Evolutionary conservation across 2,113 vertebrate genomes (phyloP).

Genomic region (Tachuris rubrigastra): DNA sequence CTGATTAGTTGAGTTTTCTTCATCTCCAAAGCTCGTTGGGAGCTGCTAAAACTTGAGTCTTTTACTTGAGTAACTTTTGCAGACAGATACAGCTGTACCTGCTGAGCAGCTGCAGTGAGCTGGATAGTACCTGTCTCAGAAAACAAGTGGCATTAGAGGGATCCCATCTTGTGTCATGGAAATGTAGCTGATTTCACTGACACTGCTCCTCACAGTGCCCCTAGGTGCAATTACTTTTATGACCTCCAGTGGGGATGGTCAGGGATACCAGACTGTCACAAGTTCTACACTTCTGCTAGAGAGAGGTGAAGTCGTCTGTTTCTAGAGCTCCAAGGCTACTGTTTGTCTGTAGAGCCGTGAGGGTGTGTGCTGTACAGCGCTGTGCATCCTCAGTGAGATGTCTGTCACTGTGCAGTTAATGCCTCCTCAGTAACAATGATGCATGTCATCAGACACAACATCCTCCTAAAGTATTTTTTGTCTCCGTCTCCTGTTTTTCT

Average conservation of each 20-base stretch:
- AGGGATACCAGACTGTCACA: neutral
- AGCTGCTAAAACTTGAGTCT: neutral
- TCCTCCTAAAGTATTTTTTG: neutral
- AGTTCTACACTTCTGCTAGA: neutral
- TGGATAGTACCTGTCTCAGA: neutral
- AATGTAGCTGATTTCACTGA: neutral
- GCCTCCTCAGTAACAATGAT: neutral
- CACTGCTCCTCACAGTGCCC: neutral
- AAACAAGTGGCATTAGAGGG: neutral
- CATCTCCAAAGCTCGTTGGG: neutral
- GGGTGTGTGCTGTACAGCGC: neutral
- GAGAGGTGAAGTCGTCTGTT: neutral
- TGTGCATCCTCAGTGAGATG: neutral
- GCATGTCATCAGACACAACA: neutral
- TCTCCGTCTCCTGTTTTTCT: neutral
- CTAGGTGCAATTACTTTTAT: neutral
- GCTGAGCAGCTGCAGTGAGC: neutral
- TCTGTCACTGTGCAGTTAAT: neutral
- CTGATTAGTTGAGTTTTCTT: neutral
- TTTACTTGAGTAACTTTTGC: neutral
- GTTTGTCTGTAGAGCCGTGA: neutral
- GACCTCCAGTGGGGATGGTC: constrained; percentile 46
- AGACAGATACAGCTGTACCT: neutral
- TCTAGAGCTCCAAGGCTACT: neutral
- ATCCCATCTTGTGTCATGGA: neutral